phyloP scores from a whole-genome alignment of 1,140 invertebrate genomes.

The Drosophila novamexicana region DNA sequence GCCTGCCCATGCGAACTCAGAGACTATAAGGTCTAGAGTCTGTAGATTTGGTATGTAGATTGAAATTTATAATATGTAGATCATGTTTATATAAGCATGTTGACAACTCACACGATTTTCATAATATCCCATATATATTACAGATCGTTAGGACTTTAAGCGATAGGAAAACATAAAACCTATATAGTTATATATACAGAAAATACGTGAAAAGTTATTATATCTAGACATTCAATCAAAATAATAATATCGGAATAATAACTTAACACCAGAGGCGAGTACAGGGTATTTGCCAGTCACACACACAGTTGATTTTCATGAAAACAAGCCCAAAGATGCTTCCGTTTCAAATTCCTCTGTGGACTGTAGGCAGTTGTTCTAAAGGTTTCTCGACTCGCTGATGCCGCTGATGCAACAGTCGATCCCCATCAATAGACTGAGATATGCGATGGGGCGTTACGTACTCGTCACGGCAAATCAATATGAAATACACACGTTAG shows the following conservation, averaged over 20 bases:
- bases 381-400: background rate
- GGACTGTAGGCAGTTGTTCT: background rate
- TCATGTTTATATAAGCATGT: no score
- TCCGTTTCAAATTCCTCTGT: background rate
- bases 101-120: no score
- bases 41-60: no score
- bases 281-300: background rate
- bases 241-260: background rate
- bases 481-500: constrained; percentile 3
- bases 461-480: constrained; percentile 10
- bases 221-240: no score
- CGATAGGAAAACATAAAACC: no score
- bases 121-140: no score
- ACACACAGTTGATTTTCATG: background rate
- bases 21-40: no score
- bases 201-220: no score
- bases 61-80: no score
- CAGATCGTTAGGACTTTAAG: no score
- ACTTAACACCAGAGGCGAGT: background rate
- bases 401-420: background rate
- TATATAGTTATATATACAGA: no score
- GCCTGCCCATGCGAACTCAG: no score
- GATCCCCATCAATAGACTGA: background rate
- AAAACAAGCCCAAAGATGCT: background rate
- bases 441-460: constrained; percentile 28